Evolutionary conservation across 1,140 invertebrate species (phyloP).

Genomic region (Drosophila seguyi): DNA sequence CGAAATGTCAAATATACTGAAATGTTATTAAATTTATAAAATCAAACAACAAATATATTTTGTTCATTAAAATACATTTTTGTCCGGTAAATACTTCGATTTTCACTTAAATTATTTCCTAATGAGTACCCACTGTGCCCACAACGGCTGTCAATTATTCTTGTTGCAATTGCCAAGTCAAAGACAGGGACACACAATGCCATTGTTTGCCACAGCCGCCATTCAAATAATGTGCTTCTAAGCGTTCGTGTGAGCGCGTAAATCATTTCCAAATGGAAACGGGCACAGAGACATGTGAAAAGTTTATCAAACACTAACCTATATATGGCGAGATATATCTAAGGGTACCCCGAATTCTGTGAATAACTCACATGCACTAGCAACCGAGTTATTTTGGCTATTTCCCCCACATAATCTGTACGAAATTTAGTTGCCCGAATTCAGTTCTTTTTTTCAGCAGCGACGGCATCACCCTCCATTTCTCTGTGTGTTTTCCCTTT

Average conservation of each 20-base stretch:
- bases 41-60: too few relatives aligned
- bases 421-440: slow-evolving; percentile 46
- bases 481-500: slow-evolving; percentile 16
- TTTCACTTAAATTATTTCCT: too few relatives aligned
- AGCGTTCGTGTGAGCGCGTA: slow-evolving; percentile 48
- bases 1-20: too few relatives aligned
- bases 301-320: slow-evolving; percentile 7
- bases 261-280: slow-evolving; percentile 43
- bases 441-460: slow-evolving; percentile 7
- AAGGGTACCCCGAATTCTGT: not conserved
- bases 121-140: slow-evolving; percentile 24
- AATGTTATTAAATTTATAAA: too few relatives aligned
- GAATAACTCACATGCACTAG: slow-evolving; percentile 22
- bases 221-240: slow-evolving; percentile 60
- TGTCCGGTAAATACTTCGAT: too few relatives aligned
- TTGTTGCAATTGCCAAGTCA: slow-evolving; percentile 38
- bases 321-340: not conserved
- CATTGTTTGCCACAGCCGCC: slow-evolving; percentile 37
- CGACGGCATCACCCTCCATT: slow-evolving; percentile 18
- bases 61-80: too few relatives aligned
- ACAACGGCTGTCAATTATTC: slow-evolving; percentile 51
- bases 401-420: slow-evolving; percentile 30
- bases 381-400: slow-evolving; percentile 33
- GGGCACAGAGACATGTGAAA: not conserved
- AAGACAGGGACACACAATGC: slow-evolving; percentile 18